Evolutionary conservation across 2,113 vertebrate species (phyloP), one percentile per base, ranked within the genome.

Genomic region (Hepsetus odoe): DNA sequence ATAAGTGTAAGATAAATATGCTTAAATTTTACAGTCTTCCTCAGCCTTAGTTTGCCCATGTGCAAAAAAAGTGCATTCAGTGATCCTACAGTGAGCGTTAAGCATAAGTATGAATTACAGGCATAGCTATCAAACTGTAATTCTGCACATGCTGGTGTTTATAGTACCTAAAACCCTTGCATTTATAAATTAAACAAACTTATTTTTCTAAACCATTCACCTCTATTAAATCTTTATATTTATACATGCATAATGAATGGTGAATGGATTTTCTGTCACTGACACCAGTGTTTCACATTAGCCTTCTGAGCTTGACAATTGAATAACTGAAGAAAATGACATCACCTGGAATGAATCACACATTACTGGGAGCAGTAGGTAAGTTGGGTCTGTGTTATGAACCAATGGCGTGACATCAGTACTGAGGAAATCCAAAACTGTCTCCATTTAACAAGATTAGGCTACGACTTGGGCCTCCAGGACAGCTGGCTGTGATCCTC

Each of bases 171-270:
- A 58, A 69, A 72, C 42, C 61, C 66, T 38, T 71, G 35, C 65
- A 33, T 69, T 72, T 28, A 81, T 28, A 77, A 76, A 75, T 74
- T 56, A 73, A 82, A 77, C 70, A 55, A 72, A 40, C 26, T 20
- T 85, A 85, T 85, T 82, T 85, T 82, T 82, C 74, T 82, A 80
- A 85, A 77, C 77, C 71, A 64, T 82, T 71, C 70, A 72, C 75
- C 74, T 71, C 53, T 59, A 80, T 85, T 82, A 85, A 85, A 82
- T 85, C 78, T 85, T 80, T 85, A 82, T 85, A 82, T 85, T 82
- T 85, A 79, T 85, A 80, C 70, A 77, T 80, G 75, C 67, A 77
- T 82, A 77, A 80, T 82, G 40, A 82, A 83, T 80, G 80, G 59
- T 78, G 68, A 58, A 26, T 78, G 70, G 71, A 72, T 82, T 77